Percentiles rank a stretch among this genome's conserved stretches.
Conservation (phyloP, 2,888 invertebrate species). For the Philonicus albiceps region DNA sequence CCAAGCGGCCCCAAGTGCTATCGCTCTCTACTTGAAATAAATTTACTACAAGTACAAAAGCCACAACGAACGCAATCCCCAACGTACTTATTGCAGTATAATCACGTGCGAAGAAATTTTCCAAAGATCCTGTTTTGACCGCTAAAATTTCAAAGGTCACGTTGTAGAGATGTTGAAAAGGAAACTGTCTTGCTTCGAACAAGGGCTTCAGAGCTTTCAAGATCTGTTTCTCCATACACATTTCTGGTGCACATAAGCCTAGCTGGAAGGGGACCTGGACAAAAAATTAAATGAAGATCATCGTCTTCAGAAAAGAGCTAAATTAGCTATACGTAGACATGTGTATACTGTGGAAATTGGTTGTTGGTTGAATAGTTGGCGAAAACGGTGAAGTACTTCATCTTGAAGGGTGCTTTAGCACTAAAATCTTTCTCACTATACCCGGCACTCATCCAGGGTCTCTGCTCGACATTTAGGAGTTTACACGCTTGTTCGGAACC, state of each 20-base stretch:
- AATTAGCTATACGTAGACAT: neutral
- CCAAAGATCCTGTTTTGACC: neutral
- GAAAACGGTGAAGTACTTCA: neutral
- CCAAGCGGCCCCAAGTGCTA: neutral
- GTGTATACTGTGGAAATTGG: neutral
- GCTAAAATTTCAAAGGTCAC: neutral
- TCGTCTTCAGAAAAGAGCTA: no score
- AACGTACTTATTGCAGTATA: neutral
- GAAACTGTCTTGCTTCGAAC: neutral
- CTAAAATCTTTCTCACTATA: neutral
- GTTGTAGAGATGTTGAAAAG: neutral
- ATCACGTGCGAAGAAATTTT: neutral
- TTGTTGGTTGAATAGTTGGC: neutral
- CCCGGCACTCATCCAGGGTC: neutral
- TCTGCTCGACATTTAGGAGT: neutral
- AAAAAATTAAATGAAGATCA: neutral
- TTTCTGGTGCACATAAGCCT: neutral
- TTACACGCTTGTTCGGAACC: neutral
- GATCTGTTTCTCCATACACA: neutral
- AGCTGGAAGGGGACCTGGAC: neutral
- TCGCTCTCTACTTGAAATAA: neutral
- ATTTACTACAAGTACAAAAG: neutral
- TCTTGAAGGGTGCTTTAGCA: neutral
- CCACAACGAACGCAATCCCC: neutral
- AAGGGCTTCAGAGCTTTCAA: neutral